phyloP scores from a whole-genome alignment of 2,888 invertebrate genomes.

The Pseudococcus jackbeardsleyi region DNA sequence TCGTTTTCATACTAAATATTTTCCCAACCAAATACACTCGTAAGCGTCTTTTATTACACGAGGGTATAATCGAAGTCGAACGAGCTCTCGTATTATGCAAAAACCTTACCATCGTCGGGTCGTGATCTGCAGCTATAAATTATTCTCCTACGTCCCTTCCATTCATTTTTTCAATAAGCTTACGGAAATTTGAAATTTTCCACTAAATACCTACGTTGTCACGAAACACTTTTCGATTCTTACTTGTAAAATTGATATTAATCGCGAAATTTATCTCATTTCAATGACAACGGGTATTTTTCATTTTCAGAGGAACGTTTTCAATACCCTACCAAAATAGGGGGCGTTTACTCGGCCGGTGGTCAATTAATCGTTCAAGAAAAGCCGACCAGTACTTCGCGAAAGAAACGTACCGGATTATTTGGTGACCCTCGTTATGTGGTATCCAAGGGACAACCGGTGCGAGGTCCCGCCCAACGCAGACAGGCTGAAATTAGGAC shows the following conservation, averaged over 20 bases:
- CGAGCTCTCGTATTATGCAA: neutral
- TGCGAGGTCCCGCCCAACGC: slow-evolving; percentile 55
- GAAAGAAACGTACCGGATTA: slow-evolving; percentile 53
- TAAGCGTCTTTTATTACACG: too few species aligned
- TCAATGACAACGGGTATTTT: neutral
- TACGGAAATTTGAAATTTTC: neutral
- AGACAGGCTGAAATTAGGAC: slow-evolving; percentile 60
- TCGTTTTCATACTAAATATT: neutral
- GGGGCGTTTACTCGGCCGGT: slow-evolving; percentile 71
- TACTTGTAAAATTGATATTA: neutral
- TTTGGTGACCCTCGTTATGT: slow-evolving; percentile 63
- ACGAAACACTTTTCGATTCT: neutral
- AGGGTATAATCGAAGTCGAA: too few species aligned
- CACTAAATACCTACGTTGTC: neutral
- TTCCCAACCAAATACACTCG: neutral
- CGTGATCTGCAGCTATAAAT: slow-evolving; percentile 7
- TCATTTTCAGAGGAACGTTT: slow-evolving; percentile 4
- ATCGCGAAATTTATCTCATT: neutral
- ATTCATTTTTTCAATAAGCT: neutral
- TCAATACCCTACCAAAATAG: slow-evolving; percentile 68
- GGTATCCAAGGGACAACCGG: slow-evolving; percentile 56
- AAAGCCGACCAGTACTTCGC: slow-evolving; percentile 55
- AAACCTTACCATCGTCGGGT: neutral
- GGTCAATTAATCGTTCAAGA: slow-evolving; percentile 69
- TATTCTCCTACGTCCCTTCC: neutral